Base-by-base conservation (phyloP, 2,797 vertebrate species). In the Microctenopoma steveboyesi region DNA sequence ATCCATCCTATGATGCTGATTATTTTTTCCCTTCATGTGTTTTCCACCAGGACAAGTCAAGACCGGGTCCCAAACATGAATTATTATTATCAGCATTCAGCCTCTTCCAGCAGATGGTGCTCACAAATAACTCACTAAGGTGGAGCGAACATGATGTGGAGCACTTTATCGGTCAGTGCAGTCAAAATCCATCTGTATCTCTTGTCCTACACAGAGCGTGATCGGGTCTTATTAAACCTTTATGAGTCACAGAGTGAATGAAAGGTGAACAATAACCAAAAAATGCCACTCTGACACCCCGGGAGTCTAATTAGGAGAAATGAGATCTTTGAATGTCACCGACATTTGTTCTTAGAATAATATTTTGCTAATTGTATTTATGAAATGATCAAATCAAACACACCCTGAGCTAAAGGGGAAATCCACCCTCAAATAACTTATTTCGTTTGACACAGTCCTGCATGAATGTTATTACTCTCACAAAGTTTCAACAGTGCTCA, bases 31-130 rank as follows among this genome's bases (percentile, higher is more conserved):
- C 18, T 57, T 1, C 53, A 35, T 35, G 7, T 35, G 33, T 49
- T 46, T 2, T 9, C 5, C 40, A 22, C 11, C 10, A 64, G 27
- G 14, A 27, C 45, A 51, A 55, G 11, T 64, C 45, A 52, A 43
- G 53, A 52, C n/a, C 2, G 27, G 27, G 7, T 51, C 48, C 37
- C 15, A 28, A 13, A 62, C 62, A 65, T 40, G 42, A 66, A 68
- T 22, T 22, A 22, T 22, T 22, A 22, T 22, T 22, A 59, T 58
- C 18, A 62, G 56, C 61, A 45, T 53, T 68, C 50, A 11, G 8
- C 46, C 64, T 84, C 60, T 54, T 81, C 90, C 91, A 90, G 87
- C 86, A 91, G 89, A 86, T 91, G 91, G 90, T 58, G 87, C 91
- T 86, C 79, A 72, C 3, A 52, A 79, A 80, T 76, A 81, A 75